Evolutionary conservation across 2,888 invertebrate species (phyloP), one percentile per base, ranked within the genome.

Genomic region (Agonopterix arenella): DNA sequence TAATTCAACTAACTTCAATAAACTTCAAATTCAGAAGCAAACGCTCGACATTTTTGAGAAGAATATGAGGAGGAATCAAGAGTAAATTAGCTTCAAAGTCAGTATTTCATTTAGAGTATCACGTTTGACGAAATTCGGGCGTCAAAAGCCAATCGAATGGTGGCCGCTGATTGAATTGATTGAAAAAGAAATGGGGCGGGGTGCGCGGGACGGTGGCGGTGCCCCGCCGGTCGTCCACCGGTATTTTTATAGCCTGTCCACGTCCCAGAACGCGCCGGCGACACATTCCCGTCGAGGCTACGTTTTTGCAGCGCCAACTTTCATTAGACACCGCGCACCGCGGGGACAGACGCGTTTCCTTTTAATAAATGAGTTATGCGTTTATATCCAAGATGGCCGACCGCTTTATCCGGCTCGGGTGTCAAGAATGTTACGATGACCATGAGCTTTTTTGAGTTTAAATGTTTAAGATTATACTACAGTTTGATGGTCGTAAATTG

Each of bases 211-310:
- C 61, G 62, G 51, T 49, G 43, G 43, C 59, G 70, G 61, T 61
- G 58, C 64, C 65, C 49, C 53, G 50, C 49, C 48, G 40, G 72
- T 66, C 70, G 67, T 74, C 70, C 71, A 73, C 70, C 73, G 85
- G 84, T 83, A 84, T 88, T 86, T 88, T 84, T 88, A 86, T 85
- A 79, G 84, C 76, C 81, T 79, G 84, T 86, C 78, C 83, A 77
- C 80, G 83, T 80, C 75, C 69, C 78, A 77, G 76, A 79, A 79
- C 84, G 84, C 86, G 80, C 76, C 70, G 80, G 82, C 84, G 84
- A 88, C 86, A 86, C 88, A 88, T 88, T 85, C 88, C 72, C 74
- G 71, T 64, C 84, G 80, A 71, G 73, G 73, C 80, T 74, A 76
- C 77, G 84, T 88, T 88, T 88, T 88, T 88, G 84, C 79, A 73